Conservation (phyloP, 1,140 invertebrate genomes). For the Bombus impatiens region DNA sequence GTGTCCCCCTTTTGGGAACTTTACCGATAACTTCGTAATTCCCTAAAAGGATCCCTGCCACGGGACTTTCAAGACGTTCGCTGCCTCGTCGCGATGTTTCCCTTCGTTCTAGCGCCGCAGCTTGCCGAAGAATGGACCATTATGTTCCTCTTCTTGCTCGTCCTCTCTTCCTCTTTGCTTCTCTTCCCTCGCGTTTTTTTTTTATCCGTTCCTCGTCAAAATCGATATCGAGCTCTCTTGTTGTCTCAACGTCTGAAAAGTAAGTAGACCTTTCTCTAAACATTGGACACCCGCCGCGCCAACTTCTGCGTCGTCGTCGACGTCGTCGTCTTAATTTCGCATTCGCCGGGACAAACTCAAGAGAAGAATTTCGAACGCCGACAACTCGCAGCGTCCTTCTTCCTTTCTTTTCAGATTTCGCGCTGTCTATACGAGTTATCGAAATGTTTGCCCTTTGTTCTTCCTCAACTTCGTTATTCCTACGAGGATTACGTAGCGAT, state of each 20-base stretch:
- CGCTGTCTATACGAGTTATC: neutral
- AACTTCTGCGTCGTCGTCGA: conserved; percentile 20
- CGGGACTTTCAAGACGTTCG: conserved; percentile 63
- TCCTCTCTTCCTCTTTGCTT: neutral
- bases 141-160: neutral
- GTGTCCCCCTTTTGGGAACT: conserved; percentile 61
- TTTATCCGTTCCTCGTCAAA: neutral
- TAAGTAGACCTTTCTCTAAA: conserved; percentile 40
- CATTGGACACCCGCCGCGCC: conserved; percentile 24
- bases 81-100: conserved; percentile 43
- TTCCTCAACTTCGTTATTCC: neutral
- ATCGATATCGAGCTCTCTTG: conserved; percentile 41
- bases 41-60: conserved; percentile 67
- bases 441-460: neutral
- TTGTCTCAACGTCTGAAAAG: conserved; percentile 33
- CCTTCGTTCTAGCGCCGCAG: conserved; percentile 40
- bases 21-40: conserved; percentile 73
- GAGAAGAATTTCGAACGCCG: neutral
- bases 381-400: too few relatives aligned
- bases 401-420: neutral
- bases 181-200: neutral
- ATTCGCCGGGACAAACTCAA: neutral
- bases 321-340: conserved; percentile 26
- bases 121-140: conserved; percentile 35
- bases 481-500: neutral